Evolutionary conservation across 2,797 vertebrate species (phyloP).

Genomic region (Pristis pectinata): DNA sequence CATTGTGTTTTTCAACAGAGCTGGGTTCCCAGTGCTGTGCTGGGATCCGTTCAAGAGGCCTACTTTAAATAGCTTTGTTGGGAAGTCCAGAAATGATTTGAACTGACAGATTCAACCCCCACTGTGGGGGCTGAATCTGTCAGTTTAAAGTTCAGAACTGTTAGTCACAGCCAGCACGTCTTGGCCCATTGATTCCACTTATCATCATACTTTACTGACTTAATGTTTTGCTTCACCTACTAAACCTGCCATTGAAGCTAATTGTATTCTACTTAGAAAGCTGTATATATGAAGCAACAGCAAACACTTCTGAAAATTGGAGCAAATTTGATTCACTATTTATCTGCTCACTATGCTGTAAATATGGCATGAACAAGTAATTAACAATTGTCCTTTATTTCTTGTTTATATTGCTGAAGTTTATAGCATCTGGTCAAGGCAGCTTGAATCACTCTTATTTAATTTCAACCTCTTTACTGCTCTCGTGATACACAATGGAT

Average conservation of each 20-base stretch:
- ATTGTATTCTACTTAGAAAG: neutral
- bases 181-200: neutral
- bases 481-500: neutral
- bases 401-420: neutral
- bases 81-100: too few species aligned
- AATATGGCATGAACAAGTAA: neutral
- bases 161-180: too few species aligned
- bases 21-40: too few species aligned
- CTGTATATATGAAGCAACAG: neutral
- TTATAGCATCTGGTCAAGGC: neutral
- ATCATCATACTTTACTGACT: neutral
- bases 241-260: neutral
- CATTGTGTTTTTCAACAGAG: too few species aligned
- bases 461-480: neutral
- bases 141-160: too few species aligned
- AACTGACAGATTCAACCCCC: too few species aligned
- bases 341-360: neutral
- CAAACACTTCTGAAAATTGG: neutral
- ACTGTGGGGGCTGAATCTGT: too few species aligned
- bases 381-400: neutral
- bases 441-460: neutral
- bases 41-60: too few species aligned
- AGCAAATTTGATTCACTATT: constrained; percentile 7
- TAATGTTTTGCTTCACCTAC: neutral
- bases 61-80: too few species aligned